phyloP scores from a whole-genome alignment of 1,140 invertebrate species.

The Pogonomyrmex barbatus region DNA sequence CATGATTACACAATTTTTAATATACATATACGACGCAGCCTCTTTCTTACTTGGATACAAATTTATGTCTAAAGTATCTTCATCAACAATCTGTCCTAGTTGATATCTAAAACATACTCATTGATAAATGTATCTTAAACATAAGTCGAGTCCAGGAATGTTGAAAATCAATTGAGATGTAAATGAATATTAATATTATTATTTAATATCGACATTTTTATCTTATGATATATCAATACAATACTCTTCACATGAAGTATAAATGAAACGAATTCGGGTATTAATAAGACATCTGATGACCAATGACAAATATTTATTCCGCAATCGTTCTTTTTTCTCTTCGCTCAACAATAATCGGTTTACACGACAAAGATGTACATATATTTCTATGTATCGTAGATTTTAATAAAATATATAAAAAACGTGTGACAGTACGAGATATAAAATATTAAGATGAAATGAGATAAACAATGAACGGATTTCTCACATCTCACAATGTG shows the following conservation, averaged over 20 bases:
- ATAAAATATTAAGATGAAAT: neutral
- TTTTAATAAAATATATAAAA: conserved; percentile 16
- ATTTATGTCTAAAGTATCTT: conserved; percentile 56
- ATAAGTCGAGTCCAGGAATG: neutral
- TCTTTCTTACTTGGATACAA: conserved; percentile 46
- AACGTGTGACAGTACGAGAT: neutral
- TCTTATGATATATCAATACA: neutral
- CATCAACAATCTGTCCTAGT: conserved; percentile 64
- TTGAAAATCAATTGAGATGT: neutral
- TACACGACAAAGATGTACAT: neutral
- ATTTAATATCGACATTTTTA: neutral
- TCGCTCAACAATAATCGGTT: conserved; percentile 14
- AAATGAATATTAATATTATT: conserved; percentile 1
- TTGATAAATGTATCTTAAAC: conserved; percentile 43
- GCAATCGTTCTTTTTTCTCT: neutral
- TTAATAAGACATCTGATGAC: conserved; percentile 25
- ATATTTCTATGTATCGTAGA: neutral
- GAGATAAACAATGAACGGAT: neutral
- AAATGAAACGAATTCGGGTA: conserved; percentile 22
- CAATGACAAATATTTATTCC: conserved; percentile 55
- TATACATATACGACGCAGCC: conserved; percentile 55
- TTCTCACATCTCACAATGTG: neutral
- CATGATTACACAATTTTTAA: conserved; percentile 64
- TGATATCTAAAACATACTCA: conserved; percentile 65
- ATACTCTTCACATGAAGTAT: neutral